Base-by-base conservation (phyloP, 2,888 invertebrate species). In the Mythimna loreyi region DNA sequence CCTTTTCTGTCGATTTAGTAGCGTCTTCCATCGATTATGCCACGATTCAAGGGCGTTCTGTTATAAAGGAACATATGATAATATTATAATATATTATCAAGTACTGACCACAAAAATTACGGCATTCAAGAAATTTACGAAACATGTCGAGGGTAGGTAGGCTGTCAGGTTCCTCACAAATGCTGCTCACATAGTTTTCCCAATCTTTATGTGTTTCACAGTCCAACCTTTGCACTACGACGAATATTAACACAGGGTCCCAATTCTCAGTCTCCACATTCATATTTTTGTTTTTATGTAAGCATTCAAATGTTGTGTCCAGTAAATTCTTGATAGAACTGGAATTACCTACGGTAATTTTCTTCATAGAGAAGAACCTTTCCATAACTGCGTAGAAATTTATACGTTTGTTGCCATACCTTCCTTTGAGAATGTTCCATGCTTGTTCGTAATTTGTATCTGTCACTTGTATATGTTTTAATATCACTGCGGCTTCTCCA, bases 281-380 rank as follows among this genome's bases (percentile, higher is more conserved):
- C 28, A 67, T 49, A 76, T 82, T 60, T 55, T 70, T n/a, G 70
- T 61, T 23, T 73, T 65, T 50, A 21, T 60, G 63, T 11, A 82
- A 64, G 62, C 83, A 85, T 66, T 85, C 66, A 7, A 50, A 77
- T 7, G 85, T 36, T 81, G 76, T 85, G 71, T 85, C 84, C 30
- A 86, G 30, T 9, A 86, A 50, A 19, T 76, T 75, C 47, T 83
- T 86, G 30, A 87, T 72, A 11, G 16, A 25, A 53, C 25, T 52
- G 61, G 69, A n/a, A 56, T 67, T 21, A 72, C 49, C 1, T 78
- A 80, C 68, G 70, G 73, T 23, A 11, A 78, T 45, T n/a, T 68
- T 78, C 23, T 71, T 83, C 56, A 81, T 82, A 59, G 36, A 67
- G 8, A 84, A 60, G 7, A 85, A 83, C 23, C 75, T 61, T 50